Evolutionary conservation across 2,113 vertebrate genomes (phyloP), one percentile per base, ranked within the genome.

Genomic region (Archocentrus centrarchus): DNA sequence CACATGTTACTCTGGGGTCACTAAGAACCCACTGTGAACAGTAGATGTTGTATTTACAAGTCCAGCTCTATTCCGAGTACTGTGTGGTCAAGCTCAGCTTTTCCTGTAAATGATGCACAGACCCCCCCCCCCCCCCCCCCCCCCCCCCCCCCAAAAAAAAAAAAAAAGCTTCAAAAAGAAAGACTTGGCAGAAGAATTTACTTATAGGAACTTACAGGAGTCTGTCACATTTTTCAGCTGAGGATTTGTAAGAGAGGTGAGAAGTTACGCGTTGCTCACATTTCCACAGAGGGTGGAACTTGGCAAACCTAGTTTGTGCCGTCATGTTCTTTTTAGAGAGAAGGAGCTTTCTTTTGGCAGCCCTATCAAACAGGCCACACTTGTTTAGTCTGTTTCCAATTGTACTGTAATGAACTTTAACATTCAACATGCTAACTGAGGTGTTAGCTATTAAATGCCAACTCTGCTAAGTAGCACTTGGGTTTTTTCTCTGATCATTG

Each of bases 221-320:
- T 66, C 39, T 14, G 63, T 53, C 85, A 86, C 88, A 11, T 68
- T 70, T 63, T 82, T 57, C 77, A 80, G 84, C 47, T 2, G 9
- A 59, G 18, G 11, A 41, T 77, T 89, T 75, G 22, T n/a, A 24
- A 32, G 32, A 39, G 47, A 76, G 41, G 77, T 50, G 87, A 75
- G 86, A 88, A 87, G 68, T 79, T 11, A 22, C 15, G 59, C 3
- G 37, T 13, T 11, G 7, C 58, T 77, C 22, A 41, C 5, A 39
- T 82, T 77, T 83, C 57, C 63, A 47, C 35, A 18, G 11, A 24
- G 4, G 30, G 17, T 59, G 64, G 22, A 68, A 68, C 39, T 27
- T 68, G 17, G 64, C 64, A 66, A 66, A 24, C 37, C 37, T 24
- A 44, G 27, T 10, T 11, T 2, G 1, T 11, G 9, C n/a, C n/a